Percentiles rank a stretch among this genome's conserved stretches.
These are phyloP conservation scores for Thunnus thynnus DNA, from an alignment of 2,113 vertebrate species.

Conservation along the genomic window DNA sequence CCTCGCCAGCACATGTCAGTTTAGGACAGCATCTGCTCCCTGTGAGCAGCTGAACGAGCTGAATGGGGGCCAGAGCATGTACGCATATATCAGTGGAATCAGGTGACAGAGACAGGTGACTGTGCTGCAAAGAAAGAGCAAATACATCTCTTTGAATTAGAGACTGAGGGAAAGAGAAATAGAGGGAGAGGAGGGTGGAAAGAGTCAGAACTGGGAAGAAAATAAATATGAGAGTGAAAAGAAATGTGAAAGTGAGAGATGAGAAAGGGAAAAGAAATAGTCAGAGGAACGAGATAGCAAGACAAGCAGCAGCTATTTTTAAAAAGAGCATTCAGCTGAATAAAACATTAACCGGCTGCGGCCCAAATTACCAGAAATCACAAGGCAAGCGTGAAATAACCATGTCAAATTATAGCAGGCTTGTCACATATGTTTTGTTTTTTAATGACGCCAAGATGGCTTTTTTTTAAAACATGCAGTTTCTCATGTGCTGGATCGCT, in stretches of 20 bases:
- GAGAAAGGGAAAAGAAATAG: background rate
- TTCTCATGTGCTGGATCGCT: background rate
- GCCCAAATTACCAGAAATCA: conserved; percentile 50
- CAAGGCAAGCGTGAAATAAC: conserved; percentile 32
- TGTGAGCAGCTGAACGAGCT: conserved; percentile 56
- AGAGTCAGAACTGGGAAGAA: conserved; percentile 1
- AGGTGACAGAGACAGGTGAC: conserved; percentile 60
- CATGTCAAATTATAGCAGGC: conserved; percentile 12
- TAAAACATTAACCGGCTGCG: conserved; percentile 58
- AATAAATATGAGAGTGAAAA: conserved; percentile 16
- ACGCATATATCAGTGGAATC: conserved; percentile 41
- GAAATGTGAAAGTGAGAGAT: too few species aligned
- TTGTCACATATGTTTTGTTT: conserved; percentile 39
- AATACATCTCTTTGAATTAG: conserved; percentile 31
- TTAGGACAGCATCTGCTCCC: conserved; percentile 69
- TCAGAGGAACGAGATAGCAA: conserved; percentile 11
- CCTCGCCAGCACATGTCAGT: conserved; percentile 47
- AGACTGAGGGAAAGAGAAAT: conserved; percentile 17
- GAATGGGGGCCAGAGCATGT: conserved; percentile 19
- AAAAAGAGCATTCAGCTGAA: conserved; percentile 51
- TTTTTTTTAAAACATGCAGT: background rate
- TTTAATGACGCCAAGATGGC: conserved; percentile 15
- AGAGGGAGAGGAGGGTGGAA: background rate
- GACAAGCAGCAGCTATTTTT: conserved; percentile 58
- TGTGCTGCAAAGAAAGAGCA: conserved; percentile 24